Base-by-base conservation (phyloP, 2,888 invertebrate genomes). In the Argyra leucocephala region DNA sequence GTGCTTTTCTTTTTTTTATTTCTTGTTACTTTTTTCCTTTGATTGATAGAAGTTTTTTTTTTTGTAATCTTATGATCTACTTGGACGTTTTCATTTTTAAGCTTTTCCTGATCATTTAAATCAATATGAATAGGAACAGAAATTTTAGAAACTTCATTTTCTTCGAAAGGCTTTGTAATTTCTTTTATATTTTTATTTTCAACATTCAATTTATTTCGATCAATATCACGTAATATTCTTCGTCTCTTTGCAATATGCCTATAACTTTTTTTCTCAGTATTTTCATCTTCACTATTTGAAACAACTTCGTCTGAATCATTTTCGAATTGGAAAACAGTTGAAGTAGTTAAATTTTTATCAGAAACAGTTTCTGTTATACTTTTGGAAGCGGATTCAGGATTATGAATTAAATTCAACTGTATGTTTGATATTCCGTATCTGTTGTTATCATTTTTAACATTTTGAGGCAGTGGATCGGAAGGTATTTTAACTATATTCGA, bases 301-400 rank as follows among this genome's bases (percentile, higher is more conserved):
- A 88, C 81, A 67, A 86, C 81, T 75, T 91, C 91, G 71, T 90
- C 88, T 73, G 85, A 86, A 71, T 88, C 86, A 69, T 80, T 80
- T 26, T 70, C 67, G 5, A 26, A n/a, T 21, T n/a, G 18, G 31
- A 63, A 37, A n/a, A 31, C 59, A n/a, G n/a, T n/a, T n/a, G n/a
- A n/a, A n/a, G n/a, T n/a, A n/a, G n/a, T n/a, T n/a, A n/a, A n/a
- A n/a, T 18, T 62, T 2, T 48, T 48, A 2, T 5, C 12, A 48
- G 31, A 6, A 10, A 1, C 1, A 31, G 7, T 31, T 12, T 31
- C 31, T 31, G 4, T 6, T 10, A 3, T 12, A 31, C 7, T 6
- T 12, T 31, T 31, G 10, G 12, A 31, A 31, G 7, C 1, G 12
- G 12, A 7, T 31, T 31, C 31, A 31, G 7, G 7, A 31, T 31